phyloP scores from a whole-genome alignment of 2,888 invertebrate species.

The Tortrix viridana region DNA sequence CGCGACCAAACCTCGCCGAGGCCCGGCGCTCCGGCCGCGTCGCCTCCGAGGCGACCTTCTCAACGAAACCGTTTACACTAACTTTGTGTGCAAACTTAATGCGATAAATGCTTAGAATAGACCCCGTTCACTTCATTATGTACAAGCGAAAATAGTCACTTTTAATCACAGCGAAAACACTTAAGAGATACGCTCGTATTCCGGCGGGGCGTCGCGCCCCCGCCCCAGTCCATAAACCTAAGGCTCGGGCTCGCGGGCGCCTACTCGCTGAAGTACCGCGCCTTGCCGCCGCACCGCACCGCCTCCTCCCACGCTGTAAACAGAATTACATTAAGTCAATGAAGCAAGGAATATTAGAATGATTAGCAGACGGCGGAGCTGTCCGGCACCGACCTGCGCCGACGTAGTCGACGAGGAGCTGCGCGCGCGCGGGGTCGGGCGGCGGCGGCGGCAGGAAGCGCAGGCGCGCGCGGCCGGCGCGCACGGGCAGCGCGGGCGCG shows the following conservation, averaged over 20 bases:
- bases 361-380: no score
- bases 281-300: slow-evolving; percentile 79
- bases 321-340: slow-evolving; percentile 35
- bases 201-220: slow-evolving; percentile 6
- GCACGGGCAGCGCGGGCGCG: slow-evolving; percentile 53
- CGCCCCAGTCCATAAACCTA: not conserved
- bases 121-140: slow-evolving; percentile 46
- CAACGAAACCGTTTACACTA: slow-evolving; percentile 44
- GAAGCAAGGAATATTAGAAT: not conserved
- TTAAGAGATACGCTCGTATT: slow-evolving; percentile 39
- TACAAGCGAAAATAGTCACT: slow-evolving; percentile 52
- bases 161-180: slow-evolving; percentile 54
- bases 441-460: slow-evolving; percentile 63
- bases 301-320: slow-evolving; percentile 91
- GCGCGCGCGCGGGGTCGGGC: slow-evolving; percentile 53
- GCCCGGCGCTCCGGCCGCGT: slow-evolving; percentile 9
- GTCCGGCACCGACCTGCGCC: slow-evolving; percentile 64
- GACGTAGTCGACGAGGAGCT: slow-evolving; percentile 71
- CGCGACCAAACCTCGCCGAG: slow-evolving; percentile 50
- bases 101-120: slow-evolving; percentile 61
- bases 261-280: slow-evolving; percentile 76
- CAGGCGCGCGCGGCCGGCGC: slow-evolving; percentile 51
- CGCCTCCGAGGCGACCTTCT: slow-evolving; percentile 38
- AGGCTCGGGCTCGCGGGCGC: slow-evolving; percentile 18
- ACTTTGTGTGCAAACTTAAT: slow-evolving; percentile 56